A percentile compares a stretch with the other conserved stretches of the same genome.
These are phyloP conservation scores for Oreochromis spilurus DNA, from an alignment of 2,113 vertebrate genomes.

Conservation along the genomic window DNA sequence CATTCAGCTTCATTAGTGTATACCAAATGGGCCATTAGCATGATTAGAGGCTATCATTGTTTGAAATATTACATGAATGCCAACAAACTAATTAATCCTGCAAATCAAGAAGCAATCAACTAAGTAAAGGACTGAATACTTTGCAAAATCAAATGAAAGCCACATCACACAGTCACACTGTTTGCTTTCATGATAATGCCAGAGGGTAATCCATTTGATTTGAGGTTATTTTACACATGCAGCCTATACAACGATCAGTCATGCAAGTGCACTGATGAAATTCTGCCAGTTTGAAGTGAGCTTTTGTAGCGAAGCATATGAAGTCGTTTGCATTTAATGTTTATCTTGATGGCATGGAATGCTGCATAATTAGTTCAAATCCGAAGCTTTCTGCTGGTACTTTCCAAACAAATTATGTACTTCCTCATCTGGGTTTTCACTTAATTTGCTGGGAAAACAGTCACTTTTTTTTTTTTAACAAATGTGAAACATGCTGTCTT, in stretches of 20 bases:
- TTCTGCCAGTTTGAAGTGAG: neutral
- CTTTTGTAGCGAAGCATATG: neutral
- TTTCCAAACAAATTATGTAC: neutral
- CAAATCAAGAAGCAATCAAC: neutral
- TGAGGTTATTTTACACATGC: neutral
- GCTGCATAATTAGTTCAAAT: neutral
- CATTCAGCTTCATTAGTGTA: neutral
- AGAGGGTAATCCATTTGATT: neutral
- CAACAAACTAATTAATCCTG: constrained; percentile 15
- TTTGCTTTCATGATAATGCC: neutral
- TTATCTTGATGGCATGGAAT: neutral
- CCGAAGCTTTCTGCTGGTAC: neutral
- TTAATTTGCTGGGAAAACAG: neutral
- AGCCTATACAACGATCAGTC: neutral
- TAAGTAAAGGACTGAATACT: neutral
- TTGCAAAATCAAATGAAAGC: neutral
- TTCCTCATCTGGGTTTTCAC: neutral
- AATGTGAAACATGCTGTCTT: neutral
- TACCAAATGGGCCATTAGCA: neutral
- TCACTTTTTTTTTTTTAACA: neutral
- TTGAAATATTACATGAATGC: neutral
- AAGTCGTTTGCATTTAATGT: neutral
- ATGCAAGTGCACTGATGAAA: neutral
- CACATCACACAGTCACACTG: neutral
- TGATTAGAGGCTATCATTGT: constrained; percentile 8